Evolutionary conservation across 1,140 invertebrate species (phyloP).

Genomic region (Leptinotarsa texana): DNA sequence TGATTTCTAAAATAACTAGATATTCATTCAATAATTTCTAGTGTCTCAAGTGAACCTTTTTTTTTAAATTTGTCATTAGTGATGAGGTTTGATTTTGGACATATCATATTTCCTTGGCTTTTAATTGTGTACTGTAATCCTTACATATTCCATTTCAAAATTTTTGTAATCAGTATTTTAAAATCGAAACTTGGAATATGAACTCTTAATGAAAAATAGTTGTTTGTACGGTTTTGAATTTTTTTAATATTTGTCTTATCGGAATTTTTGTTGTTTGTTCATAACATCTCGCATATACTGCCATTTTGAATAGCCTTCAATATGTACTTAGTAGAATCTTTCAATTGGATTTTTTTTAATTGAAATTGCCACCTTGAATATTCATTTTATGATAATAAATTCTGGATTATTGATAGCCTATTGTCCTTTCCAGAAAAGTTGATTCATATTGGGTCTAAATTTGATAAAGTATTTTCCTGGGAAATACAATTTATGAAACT

Average conservation of each 20-base stretch:
- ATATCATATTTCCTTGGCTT: conserved; percentile 14
- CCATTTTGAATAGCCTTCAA: conserved; percentile 11
- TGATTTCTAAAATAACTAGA: no score
- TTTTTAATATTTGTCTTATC: conserved; percentile 8
- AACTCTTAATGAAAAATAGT: neutral
- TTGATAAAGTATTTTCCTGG: no score
- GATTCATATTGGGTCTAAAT: no score
- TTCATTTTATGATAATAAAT: no score
- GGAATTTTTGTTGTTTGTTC: neutral
- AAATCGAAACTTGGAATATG: neutral
- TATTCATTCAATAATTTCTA: no score
- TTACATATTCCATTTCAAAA: neutral
- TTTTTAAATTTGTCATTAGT: neutral
- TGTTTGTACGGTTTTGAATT: conserved; percentile 2
- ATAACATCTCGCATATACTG: conserved; percentile 11
- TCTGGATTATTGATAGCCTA: no score
- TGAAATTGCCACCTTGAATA: no score
- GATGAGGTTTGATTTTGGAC: neutral
- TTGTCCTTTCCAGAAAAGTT: no score
- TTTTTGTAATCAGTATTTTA: neutral
- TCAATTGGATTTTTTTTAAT: no score
- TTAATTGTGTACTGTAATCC: neutral
- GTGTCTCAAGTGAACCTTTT: neutral
- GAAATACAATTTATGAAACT: no score
- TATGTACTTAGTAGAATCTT: conserved; percentile 9